These are phyloP conservation scores for Nephrotoma flavescens DNA, from an alignment of 2,888 invertebrate species.

Conservation along the genomic window DNA sequence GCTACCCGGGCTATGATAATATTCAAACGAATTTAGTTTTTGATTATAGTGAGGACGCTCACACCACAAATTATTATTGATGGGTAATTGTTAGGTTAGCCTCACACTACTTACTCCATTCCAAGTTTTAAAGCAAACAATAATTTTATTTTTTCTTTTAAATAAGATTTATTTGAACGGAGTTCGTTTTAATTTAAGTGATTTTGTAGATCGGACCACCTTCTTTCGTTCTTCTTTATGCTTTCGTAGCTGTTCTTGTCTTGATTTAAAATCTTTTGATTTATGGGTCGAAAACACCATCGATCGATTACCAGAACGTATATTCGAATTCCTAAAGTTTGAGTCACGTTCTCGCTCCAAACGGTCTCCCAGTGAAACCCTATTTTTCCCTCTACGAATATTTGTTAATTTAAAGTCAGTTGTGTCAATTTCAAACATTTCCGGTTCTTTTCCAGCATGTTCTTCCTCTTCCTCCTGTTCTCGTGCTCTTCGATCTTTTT, in stretches of 20 bases:
- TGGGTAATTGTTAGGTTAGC: too few relatives aligned
- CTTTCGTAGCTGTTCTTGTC: constrained; percentile 44
- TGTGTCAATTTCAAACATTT: constrained; percentile 41
- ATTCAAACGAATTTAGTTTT: too few relatives aligned
- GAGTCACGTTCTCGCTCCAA: constrained; percentile 43
- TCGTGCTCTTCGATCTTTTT: constrained; percentile 25
- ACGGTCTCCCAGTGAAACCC: constrained; percentile 49
- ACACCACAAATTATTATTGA: too few relatives aligned
- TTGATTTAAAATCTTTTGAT: constrained; percentile 37
- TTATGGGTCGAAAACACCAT: constrained; percentile 56
- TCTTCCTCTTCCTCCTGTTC: constrained; percentile 23
- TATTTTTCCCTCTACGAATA: neutral
- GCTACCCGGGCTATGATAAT: neutral
- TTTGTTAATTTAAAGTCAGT: neutral
- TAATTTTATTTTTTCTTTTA: neutral
- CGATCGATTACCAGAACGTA: constrained; percentile 61
- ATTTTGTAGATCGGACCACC: constrained; percentile 41
- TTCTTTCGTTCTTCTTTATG: constrained; percentile 56
- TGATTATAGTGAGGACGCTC: too few relatives aligned
- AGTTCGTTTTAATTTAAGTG: constrained; percentile 30
- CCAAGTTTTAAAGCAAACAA: too few relatives aligned
- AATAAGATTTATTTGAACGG: constrained; percentile 23
- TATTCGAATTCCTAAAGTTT: constrained; percentile 47
- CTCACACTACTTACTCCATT: too few relatives aligned
- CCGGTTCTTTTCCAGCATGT: constrained; percentile 30